phyloP scores from a whole-genome alignment of 2,797 vertebrate genomes.

The Chromis chromis region DNA sequence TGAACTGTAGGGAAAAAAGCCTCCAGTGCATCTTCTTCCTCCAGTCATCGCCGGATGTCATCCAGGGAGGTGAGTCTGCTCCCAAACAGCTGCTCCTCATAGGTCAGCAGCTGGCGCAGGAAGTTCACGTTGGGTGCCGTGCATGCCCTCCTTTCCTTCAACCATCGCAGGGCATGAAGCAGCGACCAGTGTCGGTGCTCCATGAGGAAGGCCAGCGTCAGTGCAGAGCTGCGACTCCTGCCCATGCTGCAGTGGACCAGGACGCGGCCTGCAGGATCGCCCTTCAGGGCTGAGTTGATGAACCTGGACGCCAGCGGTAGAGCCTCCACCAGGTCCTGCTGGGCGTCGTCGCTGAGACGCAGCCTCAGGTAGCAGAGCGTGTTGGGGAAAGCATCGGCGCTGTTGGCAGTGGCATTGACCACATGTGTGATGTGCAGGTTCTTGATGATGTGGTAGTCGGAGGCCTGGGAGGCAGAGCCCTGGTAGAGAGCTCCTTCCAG shows the following conservation, averaged over 20 bases:
- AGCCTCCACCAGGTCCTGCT: conserved; percentile 78
- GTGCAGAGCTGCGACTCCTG: conserved; percentile 75
- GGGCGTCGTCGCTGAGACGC: conserved; percentile 71
- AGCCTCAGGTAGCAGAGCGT: conserved; percentile 70
- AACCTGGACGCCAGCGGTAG: conserved; percentile 74
- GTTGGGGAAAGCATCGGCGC: conserved; percentile 74
- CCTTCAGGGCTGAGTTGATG: conserved; percentile 67
- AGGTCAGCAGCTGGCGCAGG: conserved; percentile 73
- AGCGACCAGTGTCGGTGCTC: conserved; percentile 75
- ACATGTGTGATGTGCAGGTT: conserved; percentile 81
- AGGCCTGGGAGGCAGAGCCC: conserved; percentile 73
- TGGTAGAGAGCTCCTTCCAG: conserved; percentile 77
- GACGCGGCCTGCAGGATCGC: conserved; percentile 62
- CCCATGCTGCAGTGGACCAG: conserved; percentile 79
- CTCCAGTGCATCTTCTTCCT: neutral
- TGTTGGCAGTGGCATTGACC: conserved; percentile 77
- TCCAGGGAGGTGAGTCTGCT: conserved; percentile 73
- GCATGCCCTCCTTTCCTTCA: conserved; percentile 77
- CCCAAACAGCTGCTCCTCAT: conserved; percentile 80
- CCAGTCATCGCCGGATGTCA: conserved; percentile 71
- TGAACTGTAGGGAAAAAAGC: neutral
- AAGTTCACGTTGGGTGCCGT: conserved; percentile 78
- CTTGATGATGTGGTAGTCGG: conserved; percentile 76
- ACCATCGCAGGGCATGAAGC: conserved; percentile 76
- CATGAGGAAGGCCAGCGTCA: conserved; percentile 80